Base-by-base conservation (phyloP, 2,888 invertebrate genomes). In the Tetheella fluctuosa region DNA sequence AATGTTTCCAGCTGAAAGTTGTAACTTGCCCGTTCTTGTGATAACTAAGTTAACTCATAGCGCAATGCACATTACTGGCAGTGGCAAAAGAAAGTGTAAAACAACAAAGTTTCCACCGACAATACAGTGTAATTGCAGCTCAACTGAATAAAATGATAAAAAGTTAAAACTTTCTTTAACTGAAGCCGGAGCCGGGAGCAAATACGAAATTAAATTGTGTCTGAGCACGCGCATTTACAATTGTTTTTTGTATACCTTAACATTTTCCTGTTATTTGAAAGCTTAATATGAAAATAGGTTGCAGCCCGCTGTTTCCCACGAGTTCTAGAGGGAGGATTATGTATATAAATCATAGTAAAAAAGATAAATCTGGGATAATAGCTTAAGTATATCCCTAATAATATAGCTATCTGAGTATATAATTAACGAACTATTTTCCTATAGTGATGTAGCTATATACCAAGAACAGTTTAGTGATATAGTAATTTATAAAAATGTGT, bases 71-170 rank as follows among this genome's bases (percentile, higher is more conserved):
- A 70, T 72, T 73, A 74, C 71, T 67, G 64, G 58, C 67, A 68
- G 65, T 62, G 67, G 73, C 68, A 80, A 82, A 82, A 78, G 76
- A 78, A 80, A 77, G 63, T 68, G 70, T 68, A 74, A 72, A 80
- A 80, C 76, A 70, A 76, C 71, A 69, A 75, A 73, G 69, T 79
- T 70, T 63, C 64, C 63, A 59, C 66, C 67, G 63, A 73, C 78
- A 75, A 78, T 79, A 76, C 78, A 73, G 69, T 72, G 81, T 82
- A 82, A 83, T 83, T 83, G 80, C 74, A 77, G 67, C 73, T 72
- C 76, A 74, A 82, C 74, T 82, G 79, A 81, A 81, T 78, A 79
- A 81, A 82, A 81, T 76, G 76, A 71, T 74, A 76, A 79, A 81
- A 77, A 75, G 63, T 69, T 64, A 69, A 71, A 76, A 74, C 68